Conservation (phyloP, 2,113 vertebrate species). For the Proteles cristata region DNA sequence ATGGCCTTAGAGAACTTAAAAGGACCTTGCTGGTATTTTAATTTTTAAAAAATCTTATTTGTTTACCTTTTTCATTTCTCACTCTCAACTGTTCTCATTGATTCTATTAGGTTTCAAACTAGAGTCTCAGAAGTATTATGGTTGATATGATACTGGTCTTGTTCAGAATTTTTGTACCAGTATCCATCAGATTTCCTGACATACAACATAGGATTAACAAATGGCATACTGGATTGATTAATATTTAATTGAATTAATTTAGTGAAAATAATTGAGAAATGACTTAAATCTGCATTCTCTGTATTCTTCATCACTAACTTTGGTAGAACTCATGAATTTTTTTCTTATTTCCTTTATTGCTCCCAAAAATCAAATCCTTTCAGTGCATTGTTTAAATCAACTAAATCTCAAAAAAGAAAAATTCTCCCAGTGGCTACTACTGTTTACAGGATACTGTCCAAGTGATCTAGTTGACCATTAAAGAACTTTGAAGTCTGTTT, state of each 20-base stretch:
- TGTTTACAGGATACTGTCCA: not conserved
- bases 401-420: not conserved
- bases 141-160: rapidly evolving
- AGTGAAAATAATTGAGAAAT: not conserved
- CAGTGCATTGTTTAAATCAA: not conserved
- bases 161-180: not conserved
- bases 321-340: not conserved
- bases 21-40: not conserved
- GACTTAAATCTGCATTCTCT: not conserved
- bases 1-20: not conserved
- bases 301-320: not conserved
- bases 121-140: not conserved
- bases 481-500: not conserved
- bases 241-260: not conserved
- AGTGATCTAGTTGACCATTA: not conserved
- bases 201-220: not conserved
- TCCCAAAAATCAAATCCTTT: not conserved
- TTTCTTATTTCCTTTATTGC: not conserved
- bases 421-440: not conserved
- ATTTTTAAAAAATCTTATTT: not conserved
- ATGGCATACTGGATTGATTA: not conserved
- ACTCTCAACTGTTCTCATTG: not conserved
- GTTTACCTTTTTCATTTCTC: not conserved
- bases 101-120: not conserved
- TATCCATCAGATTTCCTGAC: not conserved